Conservation (phyloP, 2,888 invertebrate genomes). For the Gnatocerus cornutus region DNA sequence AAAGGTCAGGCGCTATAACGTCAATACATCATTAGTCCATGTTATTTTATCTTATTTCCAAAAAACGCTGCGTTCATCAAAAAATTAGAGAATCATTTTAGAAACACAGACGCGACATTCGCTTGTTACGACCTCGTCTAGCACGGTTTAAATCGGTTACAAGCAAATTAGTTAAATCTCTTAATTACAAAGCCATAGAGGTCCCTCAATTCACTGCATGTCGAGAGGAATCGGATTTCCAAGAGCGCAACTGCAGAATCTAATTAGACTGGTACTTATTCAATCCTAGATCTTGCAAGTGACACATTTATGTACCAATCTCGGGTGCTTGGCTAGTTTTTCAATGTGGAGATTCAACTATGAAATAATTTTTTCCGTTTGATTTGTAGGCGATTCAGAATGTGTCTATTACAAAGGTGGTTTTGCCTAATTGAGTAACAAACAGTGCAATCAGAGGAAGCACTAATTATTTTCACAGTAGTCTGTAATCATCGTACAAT, state of each 20-base stretch:
- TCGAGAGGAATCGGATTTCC: constrained; percentile 18
- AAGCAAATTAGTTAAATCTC: constrained; percentile 28
- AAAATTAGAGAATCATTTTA: too few relatives aligned
- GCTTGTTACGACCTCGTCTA: neutral
- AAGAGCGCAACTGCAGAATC: constrained; percentile 34
- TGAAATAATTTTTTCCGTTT: neutral
- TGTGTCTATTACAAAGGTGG: neutral
- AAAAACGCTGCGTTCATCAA: too few relatives aligned
- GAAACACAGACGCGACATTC: neutral
- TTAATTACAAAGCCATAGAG: constrained; percentile 25
- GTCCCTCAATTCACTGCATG: constrained; percentile 16
- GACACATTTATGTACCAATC: constrained; percentile 13
- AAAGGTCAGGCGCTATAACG: too few relatives aligned
- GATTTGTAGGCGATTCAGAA: neutral
- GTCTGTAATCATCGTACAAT: too few relatives aligned
- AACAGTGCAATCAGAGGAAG: constrained; percentile 7
- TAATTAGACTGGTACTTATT: too few relatives aligned
- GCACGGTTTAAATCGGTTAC: neutral
- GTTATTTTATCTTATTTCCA: too few relatives aligned
- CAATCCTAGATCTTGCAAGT: constrained; percentile 15
- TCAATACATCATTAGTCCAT: too few relatives aligned
- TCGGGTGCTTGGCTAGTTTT: neutral
- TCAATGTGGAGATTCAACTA: neutral
- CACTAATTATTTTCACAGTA: too few relatives aligned
- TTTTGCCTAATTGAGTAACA: constrained; percentile 1